phyloP scores from a whole-genome alignment of 2,113 vertebrate genomes.

The Cariama cristata region DNA sequence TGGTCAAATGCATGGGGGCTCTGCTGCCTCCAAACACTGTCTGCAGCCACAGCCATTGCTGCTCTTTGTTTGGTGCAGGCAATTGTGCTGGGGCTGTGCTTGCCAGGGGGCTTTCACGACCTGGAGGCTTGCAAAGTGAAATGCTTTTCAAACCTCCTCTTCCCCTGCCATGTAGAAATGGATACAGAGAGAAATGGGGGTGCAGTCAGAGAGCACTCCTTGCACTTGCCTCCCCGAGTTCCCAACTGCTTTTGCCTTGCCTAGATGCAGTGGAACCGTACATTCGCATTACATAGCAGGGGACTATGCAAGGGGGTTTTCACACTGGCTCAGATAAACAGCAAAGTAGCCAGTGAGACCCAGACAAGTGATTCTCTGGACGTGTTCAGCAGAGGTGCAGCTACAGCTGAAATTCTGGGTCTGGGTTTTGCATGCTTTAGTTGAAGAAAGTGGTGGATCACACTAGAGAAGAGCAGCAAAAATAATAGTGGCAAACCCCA shows the following conservation, averaged over 20 bases:
- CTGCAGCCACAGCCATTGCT: not conserved
- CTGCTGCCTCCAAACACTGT: not conserved
- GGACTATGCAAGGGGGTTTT: not conserved
- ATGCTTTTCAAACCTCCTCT: not conserved
- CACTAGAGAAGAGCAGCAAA: not conserved
- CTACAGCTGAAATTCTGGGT: not conserved
- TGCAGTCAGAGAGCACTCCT: not conserved
- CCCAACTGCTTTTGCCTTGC: not conserved
- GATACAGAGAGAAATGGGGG: not conserved
- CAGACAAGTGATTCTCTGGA: not conserved
- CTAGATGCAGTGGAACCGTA: too few relatives aligned
- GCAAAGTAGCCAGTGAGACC: accelerated
- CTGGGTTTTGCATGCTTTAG: not conserved
- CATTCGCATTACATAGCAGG: accelerated
- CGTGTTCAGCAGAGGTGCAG: not conserved
- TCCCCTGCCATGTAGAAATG: not conserved
- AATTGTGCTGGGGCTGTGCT: not conserved
- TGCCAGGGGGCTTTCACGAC: not conserved
- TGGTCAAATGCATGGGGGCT: not conserved
- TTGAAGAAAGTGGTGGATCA: not conserved
- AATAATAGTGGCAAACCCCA: not conserved
- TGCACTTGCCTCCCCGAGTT: not conserved
- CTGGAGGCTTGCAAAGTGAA: not conserved
- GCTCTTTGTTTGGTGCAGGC: not conserved
- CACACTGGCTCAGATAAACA: not conserved